phyloP scores from a whole-genome alignment of 2,888 invertebrate species.

The Copidosoma aretas region DNA sequence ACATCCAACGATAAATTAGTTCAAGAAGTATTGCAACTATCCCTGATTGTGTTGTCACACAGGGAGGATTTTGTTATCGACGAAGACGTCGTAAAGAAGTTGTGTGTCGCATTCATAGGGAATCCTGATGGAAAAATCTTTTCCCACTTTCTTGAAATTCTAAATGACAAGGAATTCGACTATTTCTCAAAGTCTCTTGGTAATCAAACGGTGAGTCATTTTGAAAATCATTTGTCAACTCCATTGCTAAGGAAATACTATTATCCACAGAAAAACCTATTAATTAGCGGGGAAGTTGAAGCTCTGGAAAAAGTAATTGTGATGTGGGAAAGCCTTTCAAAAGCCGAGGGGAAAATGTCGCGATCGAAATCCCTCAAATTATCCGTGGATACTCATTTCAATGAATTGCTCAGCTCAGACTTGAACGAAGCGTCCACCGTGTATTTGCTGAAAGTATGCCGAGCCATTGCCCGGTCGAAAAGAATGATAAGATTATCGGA shows the following conservation, averaged over 20 bases:
- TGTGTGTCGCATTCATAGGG: conserved; percentile 48
- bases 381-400: conserved; percentile 46
- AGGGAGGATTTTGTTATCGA: conserved; percentile 45
- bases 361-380: conserved; percentile 48
- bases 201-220: conserved; percentile 43
- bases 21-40: conserved; percentile 47
- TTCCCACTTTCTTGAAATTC: conserved; percentile 44
- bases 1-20: conserved; percentile 39
- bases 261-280: conserved; percentile 43
- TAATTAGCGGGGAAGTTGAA: conserved; percentile 38
- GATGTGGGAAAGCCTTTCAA: conserved; percentile 52
- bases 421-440: conserved; percentile 35
- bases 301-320: conserved; percentile 43
- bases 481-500: conserved; percentile 41
- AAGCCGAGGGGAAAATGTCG: conserved; percentile 45
- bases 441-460: conserved; percentile 27
- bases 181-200: conserved; percentile 43
- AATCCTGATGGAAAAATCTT: conserved; percentile 46
- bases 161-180: conserved; percentile 46
- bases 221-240: conserved; percentile 8
- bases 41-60: conserved; percentile 45
- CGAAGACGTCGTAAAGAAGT: conserved; percentile 40
- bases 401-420: conserved; percentile 39
- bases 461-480: conserved; percentile 31
- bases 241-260: conserved; percentile 23